Percentiles rank a stretch among this genome's conserved stretches.
These are phyloP conservation scores for Lasius platythorax DNA, from an alignment of 2,888 invertebrate species.

Conservation along the genomic window DNA sequence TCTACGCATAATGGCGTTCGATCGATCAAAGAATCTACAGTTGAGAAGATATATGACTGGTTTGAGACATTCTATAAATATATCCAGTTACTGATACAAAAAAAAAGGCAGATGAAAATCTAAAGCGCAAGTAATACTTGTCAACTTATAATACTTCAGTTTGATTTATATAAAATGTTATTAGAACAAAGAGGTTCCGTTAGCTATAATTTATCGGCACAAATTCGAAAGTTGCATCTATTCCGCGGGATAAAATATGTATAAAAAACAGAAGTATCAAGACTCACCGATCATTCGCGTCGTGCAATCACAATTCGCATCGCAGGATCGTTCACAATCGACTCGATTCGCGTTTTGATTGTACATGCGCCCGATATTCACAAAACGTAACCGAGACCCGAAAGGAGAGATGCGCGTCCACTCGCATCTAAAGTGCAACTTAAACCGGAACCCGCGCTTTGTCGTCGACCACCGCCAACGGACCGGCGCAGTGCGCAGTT, in stretches of 20 bases:
- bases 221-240: background rate
- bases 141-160: background rate
- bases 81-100: background rate
- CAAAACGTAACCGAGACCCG: conserved; percentile 71
- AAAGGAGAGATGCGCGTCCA: conserved; percentile 83
- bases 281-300: conserved; percentile 31
- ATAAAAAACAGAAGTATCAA: background rate
- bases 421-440: conserved; percentile 86
- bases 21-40: background rate
- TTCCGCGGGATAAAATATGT: background rate
- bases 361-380: conserved; percentile 34
- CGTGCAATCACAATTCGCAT: conserved; percentile 2
- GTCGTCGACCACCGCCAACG: conserved; percentile 64
- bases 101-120: background rate
- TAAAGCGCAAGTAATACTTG: background rate
- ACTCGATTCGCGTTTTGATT: background rate
- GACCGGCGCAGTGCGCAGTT: background rate
- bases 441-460: conserved; percentile 84
- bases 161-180: background rate
- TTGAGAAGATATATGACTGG: background rate
- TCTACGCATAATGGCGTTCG: background rate
- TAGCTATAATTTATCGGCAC: background rate
- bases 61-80: background rate
- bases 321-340: conserved; percentile 21
- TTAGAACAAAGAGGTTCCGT: background rate